A percentile compares a stretch with the other conserved stretches of the same genome.
These are phyloP conservation scores for Drosophila parvula DNA, from an alignment of 1,140 invertebrate genomes.

Conservation along the genomic window DNA sequence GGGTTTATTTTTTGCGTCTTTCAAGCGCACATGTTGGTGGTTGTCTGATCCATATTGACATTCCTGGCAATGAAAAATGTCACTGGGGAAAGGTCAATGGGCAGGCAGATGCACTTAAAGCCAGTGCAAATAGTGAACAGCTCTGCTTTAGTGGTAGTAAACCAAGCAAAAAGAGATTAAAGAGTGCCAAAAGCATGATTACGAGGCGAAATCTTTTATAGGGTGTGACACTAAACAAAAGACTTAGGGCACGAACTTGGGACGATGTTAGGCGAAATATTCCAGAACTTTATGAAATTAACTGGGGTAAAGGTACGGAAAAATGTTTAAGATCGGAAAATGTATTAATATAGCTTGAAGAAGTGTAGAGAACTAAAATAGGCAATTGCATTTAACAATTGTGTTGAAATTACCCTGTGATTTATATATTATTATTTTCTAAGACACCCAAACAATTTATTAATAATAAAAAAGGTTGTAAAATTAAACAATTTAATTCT, in stretches of 20 bases:
- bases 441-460: not conserved
- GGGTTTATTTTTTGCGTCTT: constrained; percentile 42
- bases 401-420: not conserved
- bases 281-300: not conserved
- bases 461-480: not conserved
- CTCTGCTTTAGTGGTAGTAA: constrained; percentile 9
- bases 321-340: not conserved
- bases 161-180: constrained; percentile 1
- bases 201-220: not conserved
- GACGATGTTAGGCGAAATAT: not conserved
- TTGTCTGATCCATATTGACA: constrained; percentile 33
- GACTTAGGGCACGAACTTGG: constrained; percentile 62
- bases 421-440: not conserved
- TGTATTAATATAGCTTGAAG: too few species aligned
- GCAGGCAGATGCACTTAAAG: constrained; percentile 64
- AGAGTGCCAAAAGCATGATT: constrained; percentile 8
- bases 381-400: not conserved
- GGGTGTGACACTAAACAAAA: constrained; percentile 31
- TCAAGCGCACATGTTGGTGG: constrained; percentile 1
- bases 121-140: constrained; percentile 32
- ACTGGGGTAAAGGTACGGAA: too few species aligned
- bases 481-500: not conserved
- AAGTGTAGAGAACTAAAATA: not conserved
- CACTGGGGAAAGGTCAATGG: constrained; percentile 74
- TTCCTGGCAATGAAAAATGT: constrained; percentile 51